Evolutionary conservation across 2,888 invertebrate genomes (phyloP), one percentile per base, ranked within the genome.

Genomic region (Schizaphis graminum): DNA sequence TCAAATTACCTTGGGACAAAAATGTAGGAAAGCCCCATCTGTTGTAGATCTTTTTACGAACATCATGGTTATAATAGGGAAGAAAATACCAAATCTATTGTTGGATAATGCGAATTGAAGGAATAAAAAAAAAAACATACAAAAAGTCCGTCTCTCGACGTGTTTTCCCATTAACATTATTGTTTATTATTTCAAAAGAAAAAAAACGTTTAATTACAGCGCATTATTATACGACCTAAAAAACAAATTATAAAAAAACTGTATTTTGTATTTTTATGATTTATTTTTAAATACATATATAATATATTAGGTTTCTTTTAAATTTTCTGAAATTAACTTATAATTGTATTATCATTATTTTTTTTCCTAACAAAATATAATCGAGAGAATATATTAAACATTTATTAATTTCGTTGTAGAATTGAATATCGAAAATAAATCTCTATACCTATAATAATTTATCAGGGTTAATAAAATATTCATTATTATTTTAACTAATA

Each of bases 1-100:
- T 84, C 84, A 84, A 84, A 93, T 92, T 89, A 93, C 89, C 35
- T 85, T 47, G 44, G 61, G 57, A 93, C 57, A 84, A 93, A 90
- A 90, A 93, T 35, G 49, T 57, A 77, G 8, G 47, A 90, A 90
- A 93, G 10, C 41, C 44, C 88, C 56, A 57, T 77, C n/a, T 89
- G n/a, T 77, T 77, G 88, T 88, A 87, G 26, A 88, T 85, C 56
- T 89, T 93, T 85, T 47, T 89, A 84, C 10, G 5, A 85, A 90
- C 44, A 93, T 13, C 61, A 35, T 90, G 53, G 16, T n/a, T 41
- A 47, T 77, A 84, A 85, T 93, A 56, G 89, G 28, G 44, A 85
- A 93, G 35, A 89, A 87, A 89, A 90, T 85, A 84, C 47, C 35
- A 28, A 89, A 44, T 85, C 89, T 89, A 90, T 93, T 93, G 89